Evolutionary conservation across 2,797 vertebrate species (phyloP).

Genomic region (Periparus ater): DNA sequence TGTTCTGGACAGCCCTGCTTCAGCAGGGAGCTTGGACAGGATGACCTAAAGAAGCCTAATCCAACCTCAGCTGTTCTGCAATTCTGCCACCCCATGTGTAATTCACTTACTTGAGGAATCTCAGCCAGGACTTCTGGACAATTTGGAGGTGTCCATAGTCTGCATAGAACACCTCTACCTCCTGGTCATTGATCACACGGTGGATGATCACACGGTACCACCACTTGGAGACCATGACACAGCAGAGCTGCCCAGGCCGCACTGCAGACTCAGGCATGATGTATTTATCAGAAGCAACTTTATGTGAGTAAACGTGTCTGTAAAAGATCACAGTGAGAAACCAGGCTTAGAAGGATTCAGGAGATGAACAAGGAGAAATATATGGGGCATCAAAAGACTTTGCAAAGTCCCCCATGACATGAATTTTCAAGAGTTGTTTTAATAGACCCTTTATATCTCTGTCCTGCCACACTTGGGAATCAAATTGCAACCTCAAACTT

Average conservation of each 20-base stretch:
- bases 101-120: constrained; percentile 90
- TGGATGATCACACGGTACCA: constrained; percentile 92
- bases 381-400: background rate
- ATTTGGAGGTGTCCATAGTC: constrained; percentile 84
- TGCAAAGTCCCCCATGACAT: background rate
- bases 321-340: constrained; percentile 5
- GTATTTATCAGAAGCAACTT: constrained; percentile 85
- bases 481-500: background rate
- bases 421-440: background rate
- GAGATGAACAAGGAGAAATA: background rate
- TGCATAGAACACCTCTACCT: constrained; percentile 88
- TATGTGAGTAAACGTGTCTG: constrained; percentile 86
- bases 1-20: background rate
- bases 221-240: constrained; percentile 82
- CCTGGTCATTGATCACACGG: constrained; percentile 74
- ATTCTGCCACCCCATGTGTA: accelerated
- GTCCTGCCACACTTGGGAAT: background rate
- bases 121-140: constrained; percentile 81
- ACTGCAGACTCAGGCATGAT: constrained; percentile 81
- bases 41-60: background rate
- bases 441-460: background rate
- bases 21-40: background rate
- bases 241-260: constrained; percentile 87
- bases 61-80: background rate
- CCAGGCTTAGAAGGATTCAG: background rate